Evolutionary conservation across 2,888 invertebrate genomes (phyloP), one percentile per base, ranked within the genome.

Genomic region (Stegophylla sp.): DNA sequence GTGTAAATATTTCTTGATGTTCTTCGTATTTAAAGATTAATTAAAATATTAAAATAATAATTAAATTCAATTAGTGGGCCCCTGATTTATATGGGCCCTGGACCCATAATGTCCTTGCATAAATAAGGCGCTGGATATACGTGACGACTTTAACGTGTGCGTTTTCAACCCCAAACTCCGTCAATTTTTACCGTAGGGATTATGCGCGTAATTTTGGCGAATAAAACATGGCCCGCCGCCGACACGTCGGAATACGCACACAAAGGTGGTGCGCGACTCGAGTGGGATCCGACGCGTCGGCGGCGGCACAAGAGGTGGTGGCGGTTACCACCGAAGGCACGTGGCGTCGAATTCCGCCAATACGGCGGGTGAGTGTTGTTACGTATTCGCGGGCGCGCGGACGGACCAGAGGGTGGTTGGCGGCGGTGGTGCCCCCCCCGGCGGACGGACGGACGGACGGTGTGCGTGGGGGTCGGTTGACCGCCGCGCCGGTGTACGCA

Each of bases 271-370:
- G 53, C n/a, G 13, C 20, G 23, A 15, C 13, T 26, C 28, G 15
- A 7, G 59, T 4, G 26, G 26, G 13, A 26, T n/a, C 20, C n/a
- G 4, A 7, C 59, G n/a, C 17, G 66, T 13, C 23, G 51, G 17
- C 45, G 17, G 5, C 17, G 7, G 53, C 66, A 64, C 64, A n/a
- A n/a, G n/a, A n/a, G n/a, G n/a, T n/a, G n/a, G n/a, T n/a, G n/a
- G 43, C 66, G 53, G 53, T 56, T 53, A 53, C 51, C 4, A 34
- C 34, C 34, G 66, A 82, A 82, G 66, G 82, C 82, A 77, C 74
- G 81, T 81, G 83, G 82, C 53, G 83, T 84, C 83, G 83, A 84
- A 83, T 83, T 84, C 26, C 67, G 67, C 17, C 26, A 43, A 1
- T 45, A 23, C 66, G n/a, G n/a, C n/a, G n/a, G n/a, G n/a, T n/a